A percentile compares a stretch with the other conserved stretches of the same genome.
Evolutionary conservation across 2,113 vertebrate genomes (phyloP).

Genomic region (Hyaena hyaena): DNA sequence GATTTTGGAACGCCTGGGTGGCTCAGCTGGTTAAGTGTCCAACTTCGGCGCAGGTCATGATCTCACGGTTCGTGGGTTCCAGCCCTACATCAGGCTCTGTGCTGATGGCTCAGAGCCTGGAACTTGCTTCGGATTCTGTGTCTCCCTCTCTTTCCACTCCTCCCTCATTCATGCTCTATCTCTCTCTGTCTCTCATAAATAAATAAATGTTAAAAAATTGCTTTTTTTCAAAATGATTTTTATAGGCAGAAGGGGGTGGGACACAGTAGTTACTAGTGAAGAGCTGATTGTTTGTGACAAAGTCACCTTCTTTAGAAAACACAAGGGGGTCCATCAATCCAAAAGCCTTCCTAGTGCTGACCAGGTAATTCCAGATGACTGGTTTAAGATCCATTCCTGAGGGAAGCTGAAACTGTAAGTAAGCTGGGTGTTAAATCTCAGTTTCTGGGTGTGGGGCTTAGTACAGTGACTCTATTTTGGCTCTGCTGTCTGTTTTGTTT

Average conservation of each 20-base stretch:
- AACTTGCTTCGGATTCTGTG: too few relatives aligned
- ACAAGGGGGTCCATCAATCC: not conserved
- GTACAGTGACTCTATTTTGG: not conserved
- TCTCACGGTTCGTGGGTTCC: too few relatives aligned
- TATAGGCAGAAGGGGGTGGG: not conserved
- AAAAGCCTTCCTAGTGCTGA: not conserved
- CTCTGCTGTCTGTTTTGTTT: not conserved
- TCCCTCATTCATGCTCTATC: too few relatives aligned
- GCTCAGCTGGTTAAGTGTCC: too few relatives aligned
- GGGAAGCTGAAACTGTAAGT: not conserved
- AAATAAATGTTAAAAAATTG: too few relatives aligned
- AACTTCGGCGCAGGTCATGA: too few relatives aligned
- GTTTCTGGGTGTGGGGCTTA: not conserved
- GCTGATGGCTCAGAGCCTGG: too few relatives aligned
- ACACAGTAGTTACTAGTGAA: not conserved
- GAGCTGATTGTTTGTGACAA: not conserved
- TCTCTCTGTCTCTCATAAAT: too few relatives aligned
- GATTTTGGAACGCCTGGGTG: too few relatives aligned
- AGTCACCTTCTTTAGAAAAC: not conserved
- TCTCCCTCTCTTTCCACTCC: too few relatives aligned
- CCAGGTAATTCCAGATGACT: not conserved
- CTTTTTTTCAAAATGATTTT: not conserved
- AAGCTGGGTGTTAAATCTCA: not conserved
- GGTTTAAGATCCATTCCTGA: not conserved
- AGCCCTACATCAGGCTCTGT: too few relatives aligned